Conservation (phyloP, 2,888 invertebrate species). For the Epinotia nisella region DNA sequence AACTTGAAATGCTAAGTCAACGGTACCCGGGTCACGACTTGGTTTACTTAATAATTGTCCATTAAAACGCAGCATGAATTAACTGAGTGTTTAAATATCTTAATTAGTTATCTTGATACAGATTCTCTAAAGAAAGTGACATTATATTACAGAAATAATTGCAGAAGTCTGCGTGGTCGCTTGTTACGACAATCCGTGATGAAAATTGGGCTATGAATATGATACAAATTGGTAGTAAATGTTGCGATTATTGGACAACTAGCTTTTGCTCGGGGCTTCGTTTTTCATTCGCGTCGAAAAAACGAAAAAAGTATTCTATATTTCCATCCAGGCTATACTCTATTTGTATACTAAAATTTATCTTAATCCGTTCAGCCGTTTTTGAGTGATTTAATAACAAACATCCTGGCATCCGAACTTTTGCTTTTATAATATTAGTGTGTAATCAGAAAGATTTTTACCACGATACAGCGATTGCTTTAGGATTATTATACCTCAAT, state of each 20-base stretch:
- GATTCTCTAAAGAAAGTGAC: slow-evolving; percentile 37
- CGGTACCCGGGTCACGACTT: slow-evolving; percentile 42
- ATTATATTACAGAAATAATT: slow-evolving; percentile 4
- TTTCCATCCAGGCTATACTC: no score
- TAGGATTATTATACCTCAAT: not conserved
- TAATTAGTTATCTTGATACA: slow-evolving; percentile 3
- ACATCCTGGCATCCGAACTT: no score
- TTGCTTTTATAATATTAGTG: no score
- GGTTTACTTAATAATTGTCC: slow-evolving; percentile 39
- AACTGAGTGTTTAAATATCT: slow-evolving; percentile 2
- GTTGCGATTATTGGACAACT: not conserved
- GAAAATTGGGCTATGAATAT: slow-evolving; percentile 1
- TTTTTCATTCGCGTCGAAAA: no score
- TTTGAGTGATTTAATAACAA: no score
- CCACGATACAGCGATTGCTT: not conserved
- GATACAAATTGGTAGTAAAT: not conserved
- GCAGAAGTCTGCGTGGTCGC: slow-evolving; percentile 1
- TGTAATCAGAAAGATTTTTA: not conserved
- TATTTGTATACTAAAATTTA: no score
- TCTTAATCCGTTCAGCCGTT: no score
- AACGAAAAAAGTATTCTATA: no score
- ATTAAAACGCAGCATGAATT: slow-evolving; percentile 29
- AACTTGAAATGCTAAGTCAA: slow-evolving; percentile 23
- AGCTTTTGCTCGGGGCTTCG: no score
- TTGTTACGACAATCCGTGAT: not conserved